Evolutionary conservation across 2,888 invertebrate species (phyloP), one percentile per base, ranked within the genome.

Genomic region (Rhimphoctona megacephalus): DNA sequence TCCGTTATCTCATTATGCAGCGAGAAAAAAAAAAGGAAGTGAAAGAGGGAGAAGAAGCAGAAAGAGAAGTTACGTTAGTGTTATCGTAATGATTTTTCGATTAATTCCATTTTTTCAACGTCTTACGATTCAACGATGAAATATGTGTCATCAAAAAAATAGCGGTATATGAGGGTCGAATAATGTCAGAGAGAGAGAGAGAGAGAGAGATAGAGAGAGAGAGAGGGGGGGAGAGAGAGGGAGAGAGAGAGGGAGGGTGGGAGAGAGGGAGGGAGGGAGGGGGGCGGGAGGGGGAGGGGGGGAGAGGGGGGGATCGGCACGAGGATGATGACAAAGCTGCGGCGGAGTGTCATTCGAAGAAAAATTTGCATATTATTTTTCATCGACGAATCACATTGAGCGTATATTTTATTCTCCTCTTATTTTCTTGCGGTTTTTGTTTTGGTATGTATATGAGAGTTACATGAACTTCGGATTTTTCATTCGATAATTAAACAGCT

Each of bases 291-390:
- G 82, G 46, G 9, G 57, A 57, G 57, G 14, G n/a, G 2, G n/a
- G 22, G n/a, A 54, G n/a, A n/a, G 54, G 25, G 54, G 25, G 54
- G 25, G 83, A 86, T 86, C 78, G 73, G 86, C 69, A 81, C 86
- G 83, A 86, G 86, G 83, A 81, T 78, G 49, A 81, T 83, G 83
- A 85, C 76, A 61, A 79, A 33, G 52, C 70, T 39, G 17, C 39
- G 61, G 64, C 52, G 49, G 52, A 73, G 64, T 69, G 81, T 54
- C 81, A 76, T 61, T 39, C 70, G 81, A 72, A 46, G 61, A 67
- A 73, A 57, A 25, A 76, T 87, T 84, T 76, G 66, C 84, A 87
- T 82, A 74, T 57, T 82, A 69, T 79, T 85, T 78, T 82, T 80
- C 84, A 85, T 84, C 80, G 74, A 43, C 67, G 82, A 64, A 52